Evolutionary conservation across 1,140 invertebrate genomes (phyloP).

Genomic region (Octopus bimaculoides): DNA sequence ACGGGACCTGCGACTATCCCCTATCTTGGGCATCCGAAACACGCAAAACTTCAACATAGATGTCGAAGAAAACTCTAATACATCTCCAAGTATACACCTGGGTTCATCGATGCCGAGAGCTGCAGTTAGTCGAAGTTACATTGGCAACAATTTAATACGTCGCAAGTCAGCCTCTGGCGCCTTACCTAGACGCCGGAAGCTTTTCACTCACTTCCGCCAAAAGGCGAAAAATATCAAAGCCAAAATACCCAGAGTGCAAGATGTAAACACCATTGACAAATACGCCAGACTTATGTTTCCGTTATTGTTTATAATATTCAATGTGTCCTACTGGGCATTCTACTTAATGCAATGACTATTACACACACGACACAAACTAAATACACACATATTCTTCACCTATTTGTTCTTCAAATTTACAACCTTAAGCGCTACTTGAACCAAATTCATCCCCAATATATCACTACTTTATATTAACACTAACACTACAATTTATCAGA

Average conservation of each 20-base stretch:
- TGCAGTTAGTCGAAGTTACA: slow-evolving; percentile 33
- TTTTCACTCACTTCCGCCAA: slow-evolving; percentile 49
- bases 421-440: too few relatives aligned
- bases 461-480: too few relatives aligned
- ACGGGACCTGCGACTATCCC: slow-evolving; percentile 62
- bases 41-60: slow-evolving; percentile 58
- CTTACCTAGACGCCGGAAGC: slow-evolving; percentile 31
- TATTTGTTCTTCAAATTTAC: too few relatives aligned
- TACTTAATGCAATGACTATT: slow-evolving; percentile 61
- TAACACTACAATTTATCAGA: too few relatives aligned
- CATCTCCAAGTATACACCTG: slow-evolving; percentile 37
- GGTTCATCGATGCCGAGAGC: slow-evolving; percentile 34
- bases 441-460: too few relatives aligned
- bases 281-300: slow-evolving; percentile 93
- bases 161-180: slow-evolving; percentile 32
- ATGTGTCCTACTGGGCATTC: slow-evolving; percentile 91
- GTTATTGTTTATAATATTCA: slow-evolving; percentile 89
- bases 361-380: background rate
- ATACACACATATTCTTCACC: background rate
- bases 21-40: slow-evolving; percentile 76
- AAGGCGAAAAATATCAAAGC: slow-evolving; percentile 47
- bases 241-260: slow-evolving; percentile 85
- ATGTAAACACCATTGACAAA: slow-evolving; percentile 96
- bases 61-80: slow-evolving; percentile 23
- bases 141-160: slow-evolving; percentile 35